phyloP scores from a whole-genome alignment of 64 coral and sea anemone species.

The Astreopora myriophthalma region DNA sequence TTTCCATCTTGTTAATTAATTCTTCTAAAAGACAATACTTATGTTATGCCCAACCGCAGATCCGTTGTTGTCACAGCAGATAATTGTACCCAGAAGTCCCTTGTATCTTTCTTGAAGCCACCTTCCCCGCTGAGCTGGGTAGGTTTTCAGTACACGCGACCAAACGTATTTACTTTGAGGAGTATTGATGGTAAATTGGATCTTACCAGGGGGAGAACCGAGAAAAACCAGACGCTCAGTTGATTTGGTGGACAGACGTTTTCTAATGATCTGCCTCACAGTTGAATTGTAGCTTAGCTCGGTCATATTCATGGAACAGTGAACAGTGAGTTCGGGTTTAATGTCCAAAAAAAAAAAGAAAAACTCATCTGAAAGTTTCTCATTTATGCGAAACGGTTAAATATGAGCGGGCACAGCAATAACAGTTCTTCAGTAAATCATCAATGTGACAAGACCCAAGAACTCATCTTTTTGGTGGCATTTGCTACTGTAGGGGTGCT shows the following conservation, averaged over 20 bases:
- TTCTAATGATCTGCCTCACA: too few species aligned
- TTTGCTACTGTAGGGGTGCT: not conserved
- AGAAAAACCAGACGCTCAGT: too few species aligned
- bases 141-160: not conserved
- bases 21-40: not conserved
- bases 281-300: too few species aligned
- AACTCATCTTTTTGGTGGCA: conserved; percentile 29
- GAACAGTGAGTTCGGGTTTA: too few species aligned
- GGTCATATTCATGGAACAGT: too few species aligned
- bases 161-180: too few species aligned
- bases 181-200: too few species aligned
- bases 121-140: not conserved
- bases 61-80: not conserved
- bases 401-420: not conserved
- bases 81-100: not conserved
- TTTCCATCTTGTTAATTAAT: not conserved
- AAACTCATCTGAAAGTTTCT: not conserved
- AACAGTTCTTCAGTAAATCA: not conserved
- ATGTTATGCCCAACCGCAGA: not conserved
- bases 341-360: too few species aligned
- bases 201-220: too few species aligned
- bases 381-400: not conserved
- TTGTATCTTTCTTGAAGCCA: not conserved
- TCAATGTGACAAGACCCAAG: conserved; percentile 2
- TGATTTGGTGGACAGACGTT: too few species aligned